Evolutionary conservation across 2,888 invertebrate genomes (phyloP).

Genomic region (Thumatha senex): DNA sequence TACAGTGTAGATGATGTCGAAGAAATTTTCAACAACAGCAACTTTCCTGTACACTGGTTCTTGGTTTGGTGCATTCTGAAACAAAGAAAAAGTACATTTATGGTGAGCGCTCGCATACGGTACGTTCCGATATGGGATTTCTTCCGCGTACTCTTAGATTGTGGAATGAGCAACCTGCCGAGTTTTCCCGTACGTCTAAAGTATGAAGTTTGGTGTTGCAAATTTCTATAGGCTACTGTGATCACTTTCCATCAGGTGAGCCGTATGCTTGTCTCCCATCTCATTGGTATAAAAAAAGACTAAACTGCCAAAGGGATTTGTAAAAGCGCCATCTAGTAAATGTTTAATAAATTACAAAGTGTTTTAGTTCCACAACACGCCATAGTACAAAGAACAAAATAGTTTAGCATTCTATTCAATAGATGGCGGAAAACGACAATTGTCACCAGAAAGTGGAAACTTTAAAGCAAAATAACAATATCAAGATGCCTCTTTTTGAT

Average conservation of each 20-base stretch:
- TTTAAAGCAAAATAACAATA: too few relatives aligned
- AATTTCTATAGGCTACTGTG: too few relatives aligned
- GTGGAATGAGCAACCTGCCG: too few relatives aligned
- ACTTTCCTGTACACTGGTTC: constrained; percentile 94
- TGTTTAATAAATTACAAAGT: accelerated
- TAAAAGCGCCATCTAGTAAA: constrained; percentile 41
- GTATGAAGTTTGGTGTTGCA: too few relatives aligned
- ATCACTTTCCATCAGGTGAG: too few relatives aligned
- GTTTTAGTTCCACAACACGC: constrained; percentile 23
- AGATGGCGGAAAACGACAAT: constrained; percentile 30
- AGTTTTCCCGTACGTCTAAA: too few relatives aligned
- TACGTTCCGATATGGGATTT: too few relatives aligned
- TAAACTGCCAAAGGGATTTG: too few relatives aligned
- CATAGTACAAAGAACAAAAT: not conserved
- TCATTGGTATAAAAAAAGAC: too few relatives aligned
- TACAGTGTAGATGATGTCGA: constrained; percentile 97
- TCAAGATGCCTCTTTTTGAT: not conserved
- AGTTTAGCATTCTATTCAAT: not conserved
- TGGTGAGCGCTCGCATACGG: too few relatives aligned
- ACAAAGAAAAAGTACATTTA: constrained; percentile 53
- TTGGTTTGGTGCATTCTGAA: constrained; percentile 87
- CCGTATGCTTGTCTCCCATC: too few relatives aligned
- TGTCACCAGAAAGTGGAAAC: not conserved
- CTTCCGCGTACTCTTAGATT: too few relatives aligned
- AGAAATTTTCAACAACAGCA: constrained; percentile 98